A percentile compares a stretch with the other conserved stretches of the same genome.
phyloP scores from a whole-genome alignment of 2,888 invertebrate genomes.

The Bimastos eiseni region DNA sequence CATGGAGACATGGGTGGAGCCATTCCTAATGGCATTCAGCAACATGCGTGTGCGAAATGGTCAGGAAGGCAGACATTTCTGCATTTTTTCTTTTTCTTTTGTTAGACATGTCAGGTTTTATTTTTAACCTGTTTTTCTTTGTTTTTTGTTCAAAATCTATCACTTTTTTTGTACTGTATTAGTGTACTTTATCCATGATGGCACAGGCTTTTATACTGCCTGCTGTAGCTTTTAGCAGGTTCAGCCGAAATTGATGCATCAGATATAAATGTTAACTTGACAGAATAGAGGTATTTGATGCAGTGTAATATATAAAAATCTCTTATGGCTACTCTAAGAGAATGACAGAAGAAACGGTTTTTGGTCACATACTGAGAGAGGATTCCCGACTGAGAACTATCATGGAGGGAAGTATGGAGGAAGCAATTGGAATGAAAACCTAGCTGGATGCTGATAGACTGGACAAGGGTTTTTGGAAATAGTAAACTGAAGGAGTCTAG shows the following conservation, averaged over 20 bases:
- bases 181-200: neutral
- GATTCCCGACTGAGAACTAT: no score
- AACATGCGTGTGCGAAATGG: constrained; percentile 84
- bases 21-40: constrained; percentile 80
- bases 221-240: neutral
- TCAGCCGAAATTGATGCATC: neutral
- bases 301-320: neutral
- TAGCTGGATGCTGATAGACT: no score
- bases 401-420: no score
- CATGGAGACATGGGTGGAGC: constrained; percentile 88
- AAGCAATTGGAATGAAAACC: no score
- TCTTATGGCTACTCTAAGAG: no score
- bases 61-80: constrained; percentile 56
- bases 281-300: neutral
- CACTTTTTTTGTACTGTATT: neutral
- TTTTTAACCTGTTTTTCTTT: neutral
- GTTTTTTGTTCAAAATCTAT: neutral
- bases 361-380: no score
- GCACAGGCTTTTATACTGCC: neutral
- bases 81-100: neutral
- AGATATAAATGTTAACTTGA: neutral
- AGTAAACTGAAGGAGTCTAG: no score
- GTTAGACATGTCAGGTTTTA: neutral
- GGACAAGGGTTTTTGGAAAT: no score
- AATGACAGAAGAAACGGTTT: no score